A percentile compares a stretch with the other conserved stretches of the same genome.
Evolutionary conservation across 37 sponge, comb jelly and placozoan species (phyloP).

Genomic region (Mnemiopsis leidyi): DNA sequence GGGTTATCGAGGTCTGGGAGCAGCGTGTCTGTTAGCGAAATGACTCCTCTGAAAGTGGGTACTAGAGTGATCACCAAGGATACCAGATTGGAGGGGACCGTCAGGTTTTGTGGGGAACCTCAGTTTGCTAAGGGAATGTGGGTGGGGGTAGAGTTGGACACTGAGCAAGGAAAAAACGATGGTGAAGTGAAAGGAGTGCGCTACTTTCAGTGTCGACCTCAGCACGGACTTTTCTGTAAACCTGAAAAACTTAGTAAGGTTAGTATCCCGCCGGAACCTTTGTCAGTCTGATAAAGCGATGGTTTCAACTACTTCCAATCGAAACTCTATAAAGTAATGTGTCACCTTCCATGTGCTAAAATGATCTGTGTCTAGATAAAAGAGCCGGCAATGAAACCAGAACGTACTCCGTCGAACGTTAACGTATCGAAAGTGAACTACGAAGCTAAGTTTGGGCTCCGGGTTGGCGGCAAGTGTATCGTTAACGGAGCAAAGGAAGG

Average conservation of each 20-base stretch:
- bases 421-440: conserved; percentile 28
- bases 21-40: background rate
- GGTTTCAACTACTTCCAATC: too few relatives aligned
- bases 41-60: conserved; percentile 34
- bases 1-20: conserved; percentile 16
- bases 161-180: conserved; percentile 87
- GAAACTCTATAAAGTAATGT: too few relatives aligned
- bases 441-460: conserved; percentile 47
- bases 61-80: conserved; percentile 4
- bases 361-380: background rate
- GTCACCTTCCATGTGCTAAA: too few relatives aligned
- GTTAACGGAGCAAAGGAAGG: conserved; percentile 81
- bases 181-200: conserved; percentile 83
- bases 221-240: conserved; percentile 83
- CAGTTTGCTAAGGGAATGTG: conserved; percentile 87
- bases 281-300: too few relatives aligned
- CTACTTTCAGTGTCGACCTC: conserved; percentile 86
- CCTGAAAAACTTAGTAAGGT: conserved; percentile 75
- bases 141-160: conserved; percentile 85
- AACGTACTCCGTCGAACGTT: background rate
- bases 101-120: conserved; percentile 86
- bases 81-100: conserved; percentile 66
- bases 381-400: conserved; percentile 1
- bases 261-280: too few relatives aligned
- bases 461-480: conserved; percentile 42